These are phyloP conservation scores for Acanthosoma haemorrhoidale DNA, from an alignment of 2,888 invertebrate species.

Conservation along the genomic window DNA sequence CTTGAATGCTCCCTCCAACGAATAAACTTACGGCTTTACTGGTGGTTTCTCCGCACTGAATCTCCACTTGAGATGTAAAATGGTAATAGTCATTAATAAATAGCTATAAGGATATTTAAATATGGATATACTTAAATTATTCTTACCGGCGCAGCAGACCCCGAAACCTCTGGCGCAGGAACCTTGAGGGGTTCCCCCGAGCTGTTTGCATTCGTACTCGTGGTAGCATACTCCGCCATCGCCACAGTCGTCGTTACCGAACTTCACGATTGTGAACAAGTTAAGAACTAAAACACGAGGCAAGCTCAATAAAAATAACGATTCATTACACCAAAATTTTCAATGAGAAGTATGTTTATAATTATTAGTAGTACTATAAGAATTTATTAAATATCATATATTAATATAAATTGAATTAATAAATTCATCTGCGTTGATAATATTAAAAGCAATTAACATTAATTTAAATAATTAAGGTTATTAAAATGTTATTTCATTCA, in stretches of 20 bases:
- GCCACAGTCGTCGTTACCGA: conserved; percentile 60
- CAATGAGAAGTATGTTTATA: too few species aligned
- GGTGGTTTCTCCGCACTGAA: conserved; percentile 60
- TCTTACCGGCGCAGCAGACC: conserved; percentile 71
- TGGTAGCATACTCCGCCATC: conserved; percentile 66
- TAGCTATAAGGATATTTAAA: background rate
- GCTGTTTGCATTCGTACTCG: conserved; percentile 58
- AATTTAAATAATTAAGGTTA: too few species aligned
- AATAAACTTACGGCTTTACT: conserved; percentile 63
- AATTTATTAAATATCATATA: too few species aligned
- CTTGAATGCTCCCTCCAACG: conserved; percentile 62
- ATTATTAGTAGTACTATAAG: too few species aligned
- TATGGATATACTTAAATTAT: conserved; percentile 15
- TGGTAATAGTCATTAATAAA: too few species aligned
- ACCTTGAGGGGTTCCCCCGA: conserved; percentile 60
- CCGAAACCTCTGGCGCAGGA: conserved; percentile 67
- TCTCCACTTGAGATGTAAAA: conserved; percentile 62
- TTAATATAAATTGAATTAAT: too few species aligned
- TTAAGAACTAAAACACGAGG: conserved; percentile 51
- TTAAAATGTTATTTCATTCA: too few species aligned
- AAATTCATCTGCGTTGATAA: too few species aligned
- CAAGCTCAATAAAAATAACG: too few species aligned
- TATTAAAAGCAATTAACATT: too few species aligned
- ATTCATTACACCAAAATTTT: too few species aligned
- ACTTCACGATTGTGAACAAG: conserved; percentile 65